Evolutionary conservation across 2,888 invertebrate species (phyloP).

Genomic region (Homarus gammarus): DNA sequence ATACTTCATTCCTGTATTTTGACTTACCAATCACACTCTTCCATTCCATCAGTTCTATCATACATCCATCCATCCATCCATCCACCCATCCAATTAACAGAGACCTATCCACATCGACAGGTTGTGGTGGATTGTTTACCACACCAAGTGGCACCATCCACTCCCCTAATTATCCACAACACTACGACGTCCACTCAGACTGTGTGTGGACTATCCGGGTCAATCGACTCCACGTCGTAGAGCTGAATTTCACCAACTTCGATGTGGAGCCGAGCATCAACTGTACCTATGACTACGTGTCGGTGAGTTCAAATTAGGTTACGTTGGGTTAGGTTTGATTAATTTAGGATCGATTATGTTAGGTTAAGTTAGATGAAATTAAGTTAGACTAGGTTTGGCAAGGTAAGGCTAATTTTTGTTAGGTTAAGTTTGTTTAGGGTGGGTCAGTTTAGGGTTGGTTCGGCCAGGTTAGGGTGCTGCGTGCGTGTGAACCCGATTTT

Average conservation of each 20-base stretch:
- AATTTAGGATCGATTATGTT: neutral
- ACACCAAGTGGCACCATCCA: slow-evolving; percentile 85
- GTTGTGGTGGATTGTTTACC: slow-evolving; percentile 87
- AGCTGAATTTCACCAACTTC: slow-evolving; percentile 86
- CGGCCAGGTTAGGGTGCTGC: no score
- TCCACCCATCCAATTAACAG: no score
- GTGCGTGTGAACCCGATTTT: no score
- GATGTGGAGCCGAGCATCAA: slow-evolving; percentile 81
- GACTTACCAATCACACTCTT: no score
- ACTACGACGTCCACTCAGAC: slow-evolving; percentile 86
- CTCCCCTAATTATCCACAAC: slow-evolving; percentile 90
- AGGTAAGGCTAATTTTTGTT: no score
- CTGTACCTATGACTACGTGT: slow-evolving; percentile 82
- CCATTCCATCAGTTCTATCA: neutral
- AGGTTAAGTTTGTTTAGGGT: no score
- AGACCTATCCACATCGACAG: slow-evolving; percentile 78
- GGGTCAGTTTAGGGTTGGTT: no score
- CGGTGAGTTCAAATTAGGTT: slow-evolving; percentile 78
- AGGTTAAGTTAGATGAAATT: no score
- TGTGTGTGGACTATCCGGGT: slow-evolving; percentile 90
- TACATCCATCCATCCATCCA: neutral
- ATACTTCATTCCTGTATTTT: neutral
- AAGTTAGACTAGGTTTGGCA: no score
- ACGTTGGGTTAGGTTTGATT: neutral
- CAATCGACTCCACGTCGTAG: slow-evolving; percentile 85